Conservation (phyloP, 1,140 invertebrate genomes). For the Probaryconus sp. region DNA sequence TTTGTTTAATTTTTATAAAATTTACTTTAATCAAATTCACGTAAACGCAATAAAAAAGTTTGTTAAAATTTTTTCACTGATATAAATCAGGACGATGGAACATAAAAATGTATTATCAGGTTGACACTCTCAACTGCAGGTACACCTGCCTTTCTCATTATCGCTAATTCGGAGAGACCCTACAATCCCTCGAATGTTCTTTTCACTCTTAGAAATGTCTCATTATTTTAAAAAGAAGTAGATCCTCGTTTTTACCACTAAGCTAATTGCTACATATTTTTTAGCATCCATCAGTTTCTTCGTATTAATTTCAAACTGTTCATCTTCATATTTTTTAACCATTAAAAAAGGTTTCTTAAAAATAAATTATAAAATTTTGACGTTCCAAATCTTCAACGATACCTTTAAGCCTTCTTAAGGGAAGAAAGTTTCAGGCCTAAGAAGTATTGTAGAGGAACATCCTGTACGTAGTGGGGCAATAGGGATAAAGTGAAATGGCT, state of each 20-base stretch:
- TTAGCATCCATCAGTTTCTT: too few species aligned
- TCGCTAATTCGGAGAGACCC: conserved; percentile 27
- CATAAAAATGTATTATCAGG: conserved; percentile 39
- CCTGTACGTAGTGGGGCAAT: conserved; percentile 54
- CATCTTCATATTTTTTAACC: too few species aligned
- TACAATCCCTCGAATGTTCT: conserved; percentile 22
- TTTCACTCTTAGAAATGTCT: conserved; percentile 20
- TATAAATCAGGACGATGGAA: conserved; percentile 29
- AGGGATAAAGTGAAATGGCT: conserved; percentile 30
- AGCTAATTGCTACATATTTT: too few species aligned
- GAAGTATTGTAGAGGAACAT: conserved; percentile 17
- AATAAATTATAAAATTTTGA: too few species aligned
- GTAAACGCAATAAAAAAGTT: conserved; percentile 31
- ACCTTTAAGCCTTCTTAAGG: conserved; percentile 41
- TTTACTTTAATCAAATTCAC: too few species aligned
- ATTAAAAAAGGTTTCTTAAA: too few species aligned
- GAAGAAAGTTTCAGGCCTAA: conserved; percentile 27
- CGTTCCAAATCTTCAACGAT: conserved; percentile 40
- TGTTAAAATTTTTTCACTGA: conserved; percentile 15
- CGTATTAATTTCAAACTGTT: too few species aligned
- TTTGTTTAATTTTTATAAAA: too few species aligned
- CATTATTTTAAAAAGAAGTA: conserved; percentile 28
- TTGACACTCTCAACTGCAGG: conserved; percentile 29
- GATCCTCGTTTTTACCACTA: conserved; percentile 7
- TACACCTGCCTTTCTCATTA: conserved; percentile 47